A percentile compares a stretch with the other conserved stretches of the same genome.
phyloP scores from a whole-genome alignment of 2,797 vertebrate genomes.

The Telmatherina bonti region DNA sequence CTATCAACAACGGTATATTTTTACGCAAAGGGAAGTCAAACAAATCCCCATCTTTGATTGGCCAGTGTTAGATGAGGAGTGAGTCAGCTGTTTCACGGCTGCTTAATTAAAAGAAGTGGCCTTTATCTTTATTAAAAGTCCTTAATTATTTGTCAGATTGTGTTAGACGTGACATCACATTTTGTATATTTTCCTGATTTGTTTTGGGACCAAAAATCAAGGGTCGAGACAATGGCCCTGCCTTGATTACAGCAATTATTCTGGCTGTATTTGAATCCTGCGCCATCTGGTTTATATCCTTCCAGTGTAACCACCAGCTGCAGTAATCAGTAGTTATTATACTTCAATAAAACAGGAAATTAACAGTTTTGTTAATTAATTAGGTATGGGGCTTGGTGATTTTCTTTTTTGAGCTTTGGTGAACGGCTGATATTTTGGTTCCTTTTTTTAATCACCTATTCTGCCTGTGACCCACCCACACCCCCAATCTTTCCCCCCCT shows the following conservation, averaged over 20 bases:
- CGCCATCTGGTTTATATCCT: constrained; percentile 92
- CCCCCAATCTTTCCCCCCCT: constrained; percentile 6
- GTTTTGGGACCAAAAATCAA: constrained; percentile 62
- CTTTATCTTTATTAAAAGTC: background rate
- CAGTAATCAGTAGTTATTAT: background rate
- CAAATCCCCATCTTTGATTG: background rate
- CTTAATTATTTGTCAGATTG: constrained; percentile 20
- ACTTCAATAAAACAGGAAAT: constrained; percentile 1
- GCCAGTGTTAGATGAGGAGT: background rate
- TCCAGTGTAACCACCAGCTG: constrained; percentile 56
- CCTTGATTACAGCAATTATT: constrained; percentile 82
- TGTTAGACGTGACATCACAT: constrained; percentile 28
- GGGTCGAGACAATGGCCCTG: constrained; percentile 83
- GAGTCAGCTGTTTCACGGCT: background rate
- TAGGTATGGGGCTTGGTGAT: constrained; percentile 17
- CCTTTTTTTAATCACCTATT: constrained; percentile 21
- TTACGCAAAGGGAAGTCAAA: background rate
- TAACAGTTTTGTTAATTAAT: background rate
- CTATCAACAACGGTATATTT: background rate
- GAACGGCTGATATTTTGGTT: constrained; percentile 40
- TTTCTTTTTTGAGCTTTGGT: constrained; percentile 43
- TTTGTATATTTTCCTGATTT: constrained; percentile 48
- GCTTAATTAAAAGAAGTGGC: background rate
- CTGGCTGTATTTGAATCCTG: constrained; percentile 87
- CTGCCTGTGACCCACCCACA: constrained; percentile 20